A percentile compares a stretch with the other conserved stretches of the same genome.
These are phyloP conservation scores for Podarcis cretensis DNA, from an alignment of 2,113 vertebrate species.

Conservation along the genomic window DNA sequence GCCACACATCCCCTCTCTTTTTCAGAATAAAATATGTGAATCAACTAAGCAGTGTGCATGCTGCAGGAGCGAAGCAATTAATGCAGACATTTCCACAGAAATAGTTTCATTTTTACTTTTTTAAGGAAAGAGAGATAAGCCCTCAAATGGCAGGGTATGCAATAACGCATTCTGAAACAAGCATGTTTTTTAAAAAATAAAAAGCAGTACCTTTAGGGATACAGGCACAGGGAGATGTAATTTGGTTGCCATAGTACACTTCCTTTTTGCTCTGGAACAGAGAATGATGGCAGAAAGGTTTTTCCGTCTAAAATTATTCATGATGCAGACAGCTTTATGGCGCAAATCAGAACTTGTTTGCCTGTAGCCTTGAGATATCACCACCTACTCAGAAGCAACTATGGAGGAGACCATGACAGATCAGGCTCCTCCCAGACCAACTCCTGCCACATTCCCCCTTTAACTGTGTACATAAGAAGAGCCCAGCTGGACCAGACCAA, in stretches of 20 bases:
- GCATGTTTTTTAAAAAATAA: background rate
- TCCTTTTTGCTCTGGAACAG: conserved; percentile 38
- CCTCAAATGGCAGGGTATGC: background rate
- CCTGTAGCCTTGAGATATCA: rapidly evolving
- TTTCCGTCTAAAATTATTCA: conserved; percentile 59
- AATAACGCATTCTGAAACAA: background rate
- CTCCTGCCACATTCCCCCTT: no score
- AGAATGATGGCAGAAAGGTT: conserved; percentile 36
- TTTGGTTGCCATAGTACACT: conserved; percentile 34
- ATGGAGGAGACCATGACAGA: no score
- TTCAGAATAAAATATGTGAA: background rate
- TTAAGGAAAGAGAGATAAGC: background rate
- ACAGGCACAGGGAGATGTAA: background rate
- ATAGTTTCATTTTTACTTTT: background rate
- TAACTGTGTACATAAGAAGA: no score
- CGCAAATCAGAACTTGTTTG: background rate
- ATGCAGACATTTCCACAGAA: background rate
- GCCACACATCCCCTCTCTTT: background rate
- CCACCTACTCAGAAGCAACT: background rate
- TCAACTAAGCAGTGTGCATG: background rate
- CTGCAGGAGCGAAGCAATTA: background rate
- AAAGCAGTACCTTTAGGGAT: conserved; percentile 21
- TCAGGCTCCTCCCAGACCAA: no score
- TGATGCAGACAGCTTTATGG: background rate
- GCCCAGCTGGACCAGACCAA: no score